Evolutionary conservation across 2,797 vertebrate genomes (phyloP), one percentile per base, ranked within the genome.

Genomic region (Cryptoprocta ferox): DNA sequence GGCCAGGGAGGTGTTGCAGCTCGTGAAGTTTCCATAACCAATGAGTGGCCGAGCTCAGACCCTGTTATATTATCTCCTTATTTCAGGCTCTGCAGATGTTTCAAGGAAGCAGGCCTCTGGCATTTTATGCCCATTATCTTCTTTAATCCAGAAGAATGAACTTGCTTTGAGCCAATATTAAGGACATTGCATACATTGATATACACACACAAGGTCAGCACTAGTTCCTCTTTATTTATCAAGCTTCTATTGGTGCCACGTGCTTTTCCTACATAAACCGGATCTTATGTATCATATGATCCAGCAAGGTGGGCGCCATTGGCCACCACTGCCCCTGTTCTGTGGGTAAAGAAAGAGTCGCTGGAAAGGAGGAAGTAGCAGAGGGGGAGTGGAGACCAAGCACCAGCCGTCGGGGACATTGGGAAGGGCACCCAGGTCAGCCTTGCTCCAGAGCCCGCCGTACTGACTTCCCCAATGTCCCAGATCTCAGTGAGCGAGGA

Each of bases 371-470:
- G 5, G 11, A 21, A 8, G 8, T 2, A 7, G 14, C 73, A 28
- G 19, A 56, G 5, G 12, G 5, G 18, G 11, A 15, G n/a, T 19
- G n/a, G 30, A 59, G n/a, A 3, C 24, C 16, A 18, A 2, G 0
- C 1, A 0, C 0, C 3, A 7, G 48, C 7, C 10, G 7, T 32
- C 3, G 3, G 56, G 32, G 50, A 7, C 1, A 1, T 14, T 0
- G 6, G 24, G 7, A 21, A 6, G 9, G 32, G 9, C 4, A 8
- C 42, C 15, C 61, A 8, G 11, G 3, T 10, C 75, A 7, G 24
- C 24, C 53, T 3, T 7, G 18, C 18, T 53, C 42, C 59, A 15
- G 26, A 30, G 68, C 26, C 65, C 11, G 3, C 3, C 32, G 18
- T 19, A 0, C 9, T 3, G 8, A 11, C 13, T 16, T 73, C 32